Base-by-base conservation (phyloP, 2,888 invertebrate genomes). In the Mactromeris polynyma region DNA sequence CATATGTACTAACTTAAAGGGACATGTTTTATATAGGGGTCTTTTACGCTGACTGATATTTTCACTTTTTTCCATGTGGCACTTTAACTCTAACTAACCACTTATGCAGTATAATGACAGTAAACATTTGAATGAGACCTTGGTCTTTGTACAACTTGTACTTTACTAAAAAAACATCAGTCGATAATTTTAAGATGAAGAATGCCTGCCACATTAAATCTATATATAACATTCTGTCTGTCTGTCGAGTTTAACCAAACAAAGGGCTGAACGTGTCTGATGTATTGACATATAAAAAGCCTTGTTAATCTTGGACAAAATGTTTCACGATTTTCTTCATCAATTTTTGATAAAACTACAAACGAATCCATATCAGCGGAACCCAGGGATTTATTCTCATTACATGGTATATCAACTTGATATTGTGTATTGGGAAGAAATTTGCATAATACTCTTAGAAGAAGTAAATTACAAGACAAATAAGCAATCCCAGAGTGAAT, bases 271-370 rank as follows among this genome's bases (percentile, higher is more conserved):
- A 64, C 7, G 11, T 64, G 58, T 7, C 58, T 64, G 58, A 64
- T 26, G 58, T 26, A 64, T 26, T 64, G 58, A 64, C 58, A 64
- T 26, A 26, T 64, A 64, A 64, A 64, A 64, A 64, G 58, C 58
- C 26, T 51, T 64, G 58, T 64, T 46, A 64, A 64, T 64, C 58
- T 64, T n/a, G 26, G 26, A 64, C 58, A 64, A 64, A 64, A 64
- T 64, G 26, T 26, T 64, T 64, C 26, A 64, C 26, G n/a, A 64
- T 9, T 64, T 26, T 64, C 58, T 64, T 26, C 58, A 64, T 64
- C 58, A 64, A 64, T 64, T 64, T 64, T 64, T 64, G 58, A 64
- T 64, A 64, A 64, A 64, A 64, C 58, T 64, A 64, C 58, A 64
- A 64, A 64, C 58, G 26, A 64, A 64, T 64, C 58, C 26, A 64